Percentiles rank a stretch among this genome's conserved stretches.
Conservation (phyloP, 2,113 vertebrate species). For the Oenanthe oenanthe region DNA sequence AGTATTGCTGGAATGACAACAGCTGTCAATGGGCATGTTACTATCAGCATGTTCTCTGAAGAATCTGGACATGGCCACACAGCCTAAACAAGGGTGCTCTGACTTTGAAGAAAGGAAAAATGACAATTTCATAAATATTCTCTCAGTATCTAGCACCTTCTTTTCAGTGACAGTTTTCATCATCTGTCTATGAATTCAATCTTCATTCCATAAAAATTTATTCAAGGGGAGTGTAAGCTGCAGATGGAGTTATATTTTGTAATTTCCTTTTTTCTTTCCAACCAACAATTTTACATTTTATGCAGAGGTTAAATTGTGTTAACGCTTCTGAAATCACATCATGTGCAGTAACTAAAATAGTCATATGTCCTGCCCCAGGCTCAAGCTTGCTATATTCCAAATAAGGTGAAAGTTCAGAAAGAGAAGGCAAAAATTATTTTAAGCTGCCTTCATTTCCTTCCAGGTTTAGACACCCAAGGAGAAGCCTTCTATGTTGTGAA, state of each 20-base stretch:
- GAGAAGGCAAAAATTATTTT: background rate
- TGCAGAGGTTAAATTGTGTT: background rate
- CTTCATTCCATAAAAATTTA: background rate
- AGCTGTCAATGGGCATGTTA: constrained; percentile 43
- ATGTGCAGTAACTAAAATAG: background rate
- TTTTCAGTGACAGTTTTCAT: background rate
- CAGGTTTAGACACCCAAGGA: background rate
- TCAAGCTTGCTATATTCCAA: background rate
- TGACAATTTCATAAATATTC: background rate
- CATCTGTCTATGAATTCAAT: background rate
- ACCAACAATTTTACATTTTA: background rate
- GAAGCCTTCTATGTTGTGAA: background rate
- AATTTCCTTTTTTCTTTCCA: background rate
- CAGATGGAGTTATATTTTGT: background rate
- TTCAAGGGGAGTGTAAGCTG: background rate
- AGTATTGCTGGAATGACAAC: constrained; percentile 49
- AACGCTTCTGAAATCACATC: background rate
- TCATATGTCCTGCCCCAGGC: background rate
- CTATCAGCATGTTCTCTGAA: background rate
- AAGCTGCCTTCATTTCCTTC: background rate
- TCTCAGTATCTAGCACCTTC: background rate
- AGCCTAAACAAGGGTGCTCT: background rate
- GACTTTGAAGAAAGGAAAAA: background rate
- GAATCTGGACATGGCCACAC: background rate
- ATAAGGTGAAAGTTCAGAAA: background rate